These are phyloP conservation scores for Leptopilina boulardi DNA, from an alignment of 1,140 invertebrate species.

Conservation along the genomic window DNA sequence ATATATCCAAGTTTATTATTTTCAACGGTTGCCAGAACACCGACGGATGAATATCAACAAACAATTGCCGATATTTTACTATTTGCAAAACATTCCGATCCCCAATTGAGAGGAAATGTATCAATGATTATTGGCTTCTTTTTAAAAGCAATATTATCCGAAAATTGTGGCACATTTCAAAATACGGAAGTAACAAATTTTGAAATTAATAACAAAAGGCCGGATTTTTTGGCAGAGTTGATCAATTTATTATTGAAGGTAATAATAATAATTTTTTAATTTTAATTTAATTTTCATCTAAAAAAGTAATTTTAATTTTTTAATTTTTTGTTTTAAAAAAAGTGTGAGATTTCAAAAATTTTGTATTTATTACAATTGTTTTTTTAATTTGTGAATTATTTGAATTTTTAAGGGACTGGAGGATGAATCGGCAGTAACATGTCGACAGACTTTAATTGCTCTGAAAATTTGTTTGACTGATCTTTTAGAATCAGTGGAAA, in stretches of 20 bases:
- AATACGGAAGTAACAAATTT: slow-evolving; percentile 58
- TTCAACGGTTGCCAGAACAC: slow-evolving; percentile 64
- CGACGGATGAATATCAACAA: slow-evolving; percentile 71
- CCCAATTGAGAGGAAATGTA: slow-evolving; percentile 87
- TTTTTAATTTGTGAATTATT: slow-evolving; percentile 53
- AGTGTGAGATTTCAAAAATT: too few relatives aligned
- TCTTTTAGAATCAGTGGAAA: slow-evolving; percentile 80
- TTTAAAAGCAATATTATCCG: slow-evolving; percentile 79
- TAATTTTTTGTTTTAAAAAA: too few relatives aligned
- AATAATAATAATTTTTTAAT: slow-evolving; percentile 39
- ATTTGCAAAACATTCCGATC: slow-evolving; percentile 85
- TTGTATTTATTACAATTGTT: too few relatives aligned
- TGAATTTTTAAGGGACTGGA: slow-evolving; percentile 77
- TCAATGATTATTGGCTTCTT: slow-evolving; percentile 82
- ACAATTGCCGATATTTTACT: slow-evolving; percentile 83
- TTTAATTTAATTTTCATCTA: too few relatives aligned
- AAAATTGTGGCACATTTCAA: slow-evolving; percentile 76
- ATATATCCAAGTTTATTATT: slow-evolving; percentile 83
- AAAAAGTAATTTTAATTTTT: too few relatives aligned
- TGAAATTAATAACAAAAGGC: slow-evolving; percentile 62
- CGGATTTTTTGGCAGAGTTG: slow-evolving; percentile 74
- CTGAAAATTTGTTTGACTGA: slow-evolving; percentile 78
- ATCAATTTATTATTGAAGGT: slow-evolving; percentile 78
- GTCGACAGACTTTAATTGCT: slow-evolving; percentile 80
- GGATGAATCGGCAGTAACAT: slow-evolving; percentile 82